Conservation (phyloP, 2,888 invertebrate genomes). For the Drosophila limbata region DNA sequence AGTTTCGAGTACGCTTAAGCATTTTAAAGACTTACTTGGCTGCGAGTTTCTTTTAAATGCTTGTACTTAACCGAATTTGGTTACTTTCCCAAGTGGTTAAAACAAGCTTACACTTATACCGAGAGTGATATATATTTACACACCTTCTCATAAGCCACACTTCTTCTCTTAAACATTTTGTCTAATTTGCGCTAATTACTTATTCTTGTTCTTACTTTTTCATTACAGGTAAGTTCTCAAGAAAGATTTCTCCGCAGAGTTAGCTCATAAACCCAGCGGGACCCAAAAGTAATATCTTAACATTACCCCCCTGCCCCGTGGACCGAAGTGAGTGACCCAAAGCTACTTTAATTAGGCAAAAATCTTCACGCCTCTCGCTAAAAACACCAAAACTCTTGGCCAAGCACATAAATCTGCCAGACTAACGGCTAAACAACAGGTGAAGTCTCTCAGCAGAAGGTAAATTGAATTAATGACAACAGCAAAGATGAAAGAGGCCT, state of each 20-base stretch:
- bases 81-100: slow-evolving; percentile 28
- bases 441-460: slow-evolving; percentile 45
- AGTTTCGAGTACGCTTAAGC: slow-evolving; percentile 7
- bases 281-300: slow-evolving; percentile 33
- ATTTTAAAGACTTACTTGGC: slow-evolving; percentile 1
- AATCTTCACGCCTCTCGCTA: slow-evolving; percentile 65
- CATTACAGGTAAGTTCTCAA: slow-evolving; percentile 72
- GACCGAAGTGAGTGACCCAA: slow-evolving; percentile 39
- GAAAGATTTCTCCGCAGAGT: slow-evolving; percentile 9
- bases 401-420: slow-evolving; percentile 53
- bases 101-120: not conserved
- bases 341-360: slow-evolving; percentile 70
- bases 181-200: slow-evolving; percentile 76
- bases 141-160: slow-evolving; percentile 49
- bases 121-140: not conserved
- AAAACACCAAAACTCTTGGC: slow-evolving; percentile 15
- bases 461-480: slow-evolving; percentile 75
- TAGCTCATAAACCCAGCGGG: slow-evolving; percentile 43
- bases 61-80: slow-evolving; percentile 15
- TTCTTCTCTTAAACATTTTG: slow-evolving; percentile 41
- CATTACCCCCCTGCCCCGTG: not conserved
- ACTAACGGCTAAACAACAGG: slow-evolving; percentile 55
- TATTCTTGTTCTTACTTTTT: slow-evolving; percentile 49
- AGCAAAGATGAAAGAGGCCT: slow-evolving; percentile 66
- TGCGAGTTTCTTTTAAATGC: not conserved